These are phyloP conservation scores for Trichogramma evanescens DNA, from an alignment of 2,888 invertebrate species.

Conservation along the genomic window DNA sequence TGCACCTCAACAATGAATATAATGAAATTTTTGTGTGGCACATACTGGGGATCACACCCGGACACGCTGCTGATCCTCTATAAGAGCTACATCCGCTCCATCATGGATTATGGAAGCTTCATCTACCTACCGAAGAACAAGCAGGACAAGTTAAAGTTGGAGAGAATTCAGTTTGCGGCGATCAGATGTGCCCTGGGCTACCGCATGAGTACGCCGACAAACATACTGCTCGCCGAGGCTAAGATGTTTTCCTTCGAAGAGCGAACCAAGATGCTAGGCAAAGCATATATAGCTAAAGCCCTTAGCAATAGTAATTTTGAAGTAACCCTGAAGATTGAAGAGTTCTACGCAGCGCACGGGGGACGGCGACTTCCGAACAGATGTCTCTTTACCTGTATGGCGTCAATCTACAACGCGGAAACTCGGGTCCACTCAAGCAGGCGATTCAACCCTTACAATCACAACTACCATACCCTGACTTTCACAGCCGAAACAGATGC, in stretches of 20 bases:
- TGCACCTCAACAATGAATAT: constrained; percentile 4
- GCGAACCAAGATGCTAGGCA: constrained; percentile 7
- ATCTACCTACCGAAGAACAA: constrained; percentile 14
- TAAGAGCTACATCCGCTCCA: constrained; percentile 18
- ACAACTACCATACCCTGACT: too few species aligned
- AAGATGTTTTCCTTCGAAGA: constrained; percentile 9
- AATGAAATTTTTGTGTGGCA: constrained; percentile 6
- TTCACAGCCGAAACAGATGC: too few species aligned
- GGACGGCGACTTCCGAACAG: too few species aligned
- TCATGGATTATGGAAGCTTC: constrained; percentile 15
- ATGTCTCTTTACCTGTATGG: too few species aligned
- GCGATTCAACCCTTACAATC: too few species aligned
- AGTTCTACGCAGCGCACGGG: too few species aligned
- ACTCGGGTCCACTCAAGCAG: too few species aligned
- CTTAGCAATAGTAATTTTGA: neutral
- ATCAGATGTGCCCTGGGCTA: constrained; percentile 17
- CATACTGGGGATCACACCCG: constrained; percentile 11
- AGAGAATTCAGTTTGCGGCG: constrained; percentile 15
- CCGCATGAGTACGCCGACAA: constrained; percentile 11
- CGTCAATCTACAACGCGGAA: too few species aligned
- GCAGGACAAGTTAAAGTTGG: neutral
- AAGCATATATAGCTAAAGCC: constrained; percentile 2
- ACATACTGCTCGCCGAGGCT: constrained; percentile 14
- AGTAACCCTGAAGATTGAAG: too few species aligned
- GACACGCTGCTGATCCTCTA: constrained; percentile 16